phyloP scores from a whole-genome alignment of 2,797 vertebrate genomes.

The Clarias fuscus region DNA sequence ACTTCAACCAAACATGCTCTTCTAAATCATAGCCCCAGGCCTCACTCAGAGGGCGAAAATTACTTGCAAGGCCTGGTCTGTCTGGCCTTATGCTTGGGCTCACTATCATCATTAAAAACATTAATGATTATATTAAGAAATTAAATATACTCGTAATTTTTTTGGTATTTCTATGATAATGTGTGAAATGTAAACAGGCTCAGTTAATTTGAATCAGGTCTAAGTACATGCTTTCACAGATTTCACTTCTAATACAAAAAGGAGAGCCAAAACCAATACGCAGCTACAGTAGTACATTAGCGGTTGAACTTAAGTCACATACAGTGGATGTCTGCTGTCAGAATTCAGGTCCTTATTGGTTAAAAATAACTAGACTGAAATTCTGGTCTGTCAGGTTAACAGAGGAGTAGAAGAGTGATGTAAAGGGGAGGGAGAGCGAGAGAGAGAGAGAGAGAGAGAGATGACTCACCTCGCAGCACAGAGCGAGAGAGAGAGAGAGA shows the following conservation, averaged over 20 bases:
- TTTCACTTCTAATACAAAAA: constrained; percentile 7
- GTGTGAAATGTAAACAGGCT: constrained; percentile 19
- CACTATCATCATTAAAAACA: constrained; percentile 34
- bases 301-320: not conserved
- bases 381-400: constrained; percentile 46
- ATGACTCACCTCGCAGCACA: constrained; percentile 79
- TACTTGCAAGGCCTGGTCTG: constrained; percentile 45
- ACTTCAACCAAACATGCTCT: constrained; percentile 62
- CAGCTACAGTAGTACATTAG: not conserved
- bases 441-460: constrained; percentile 63
- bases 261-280: not conserved
- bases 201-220: constrained; percentile 17
- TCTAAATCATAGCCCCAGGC: constrained; percentile 69
- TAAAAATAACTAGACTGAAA: constrained; percentile 56
- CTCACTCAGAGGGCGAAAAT: constrained; percentile 59
- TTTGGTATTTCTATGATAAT: not conserved
- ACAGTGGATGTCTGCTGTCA: constrained; percentile 5
- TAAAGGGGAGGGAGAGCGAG: constrained; percentile 41
- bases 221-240: not conserved
- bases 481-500: constrained; percentile 64
- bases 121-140: constrained; percentile 42
- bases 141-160: not conserved
- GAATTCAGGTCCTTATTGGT: constrained; percentile 46
- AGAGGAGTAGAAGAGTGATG: constrained; percentile 60
- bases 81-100: constrained; percentile 34